phyloP scores from a whole-genome alignment of 2,797 vertebrate genomes.

The Ficedula albicollis region DNA sequence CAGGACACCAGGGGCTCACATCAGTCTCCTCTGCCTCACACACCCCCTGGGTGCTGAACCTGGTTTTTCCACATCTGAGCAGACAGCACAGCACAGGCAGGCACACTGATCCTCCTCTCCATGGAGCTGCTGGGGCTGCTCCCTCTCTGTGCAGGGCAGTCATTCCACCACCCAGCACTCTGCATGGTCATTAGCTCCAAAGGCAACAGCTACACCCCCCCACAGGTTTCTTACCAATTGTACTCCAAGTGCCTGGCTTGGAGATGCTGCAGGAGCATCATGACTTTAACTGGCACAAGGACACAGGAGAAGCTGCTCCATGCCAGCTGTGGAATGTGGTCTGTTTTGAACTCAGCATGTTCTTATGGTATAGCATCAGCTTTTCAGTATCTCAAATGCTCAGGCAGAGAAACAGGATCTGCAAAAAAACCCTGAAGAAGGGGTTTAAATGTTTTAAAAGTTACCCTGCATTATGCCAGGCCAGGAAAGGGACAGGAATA shows the following conservation, averaged over 20 bases:
- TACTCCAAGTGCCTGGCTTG: background rate
- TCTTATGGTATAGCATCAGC: background rate
- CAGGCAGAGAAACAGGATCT: background rate
- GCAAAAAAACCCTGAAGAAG: background rate
- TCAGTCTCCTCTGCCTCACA: background rate
- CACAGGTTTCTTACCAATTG: background rate
- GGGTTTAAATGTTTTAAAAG: background rate
- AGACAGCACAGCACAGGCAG: background rate
- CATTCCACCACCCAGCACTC: background rate
- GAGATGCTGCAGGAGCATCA: background rate
- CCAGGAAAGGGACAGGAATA: background rate
- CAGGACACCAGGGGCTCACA: background rate
- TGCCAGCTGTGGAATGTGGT: background rate
- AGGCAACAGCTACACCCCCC: background rate
- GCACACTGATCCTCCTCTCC: background rate
- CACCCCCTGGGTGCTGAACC: background rate
- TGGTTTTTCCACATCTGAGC: fast-evolving
- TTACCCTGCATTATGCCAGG: background rate
- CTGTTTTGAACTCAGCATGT: background rate
- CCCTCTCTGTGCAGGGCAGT: background rate
- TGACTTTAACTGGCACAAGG: background rate
- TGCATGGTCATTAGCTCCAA: fast-evolving
- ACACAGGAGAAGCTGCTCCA: background rate
- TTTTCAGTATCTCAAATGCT: background rate
- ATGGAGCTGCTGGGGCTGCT: background rate